Evolutionary conservation across 2,888 invertebrate species (phyloP).

Genomic region (Synergus itoensis): DNA sequence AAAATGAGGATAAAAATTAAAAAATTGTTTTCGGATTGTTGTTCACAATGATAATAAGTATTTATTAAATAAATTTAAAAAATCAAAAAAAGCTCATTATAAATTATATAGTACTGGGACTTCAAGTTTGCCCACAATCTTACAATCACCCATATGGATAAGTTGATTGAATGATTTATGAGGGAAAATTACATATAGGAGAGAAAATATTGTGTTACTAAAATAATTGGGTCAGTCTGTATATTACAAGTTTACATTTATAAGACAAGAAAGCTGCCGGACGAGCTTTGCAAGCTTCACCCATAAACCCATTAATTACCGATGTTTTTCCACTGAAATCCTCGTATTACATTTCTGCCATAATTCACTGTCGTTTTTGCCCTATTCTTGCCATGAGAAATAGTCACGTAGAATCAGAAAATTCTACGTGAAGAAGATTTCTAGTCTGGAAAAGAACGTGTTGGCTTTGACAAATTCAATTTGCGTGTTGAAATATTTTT

Average conservation of each 20-base stretch:
- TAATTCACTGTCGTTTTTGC: constrained; percentile 46
- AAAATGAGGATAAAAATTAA: too few relatives aligned
- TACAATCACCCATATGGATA: too few relatives aligned
- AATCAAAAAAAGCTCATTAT: too few relatives aligned
- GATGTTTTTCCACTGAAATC: constrained; percentile 42
- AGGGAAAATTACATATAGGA: background rate
- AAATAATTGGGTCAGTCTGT: background rate
- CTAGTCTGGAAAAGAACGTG: constrained; percentile 31
- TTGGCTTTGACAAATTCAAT: constrained; percentile 23
- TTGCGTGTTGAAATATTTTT: background rate
- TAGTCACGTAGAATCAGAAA: constrained; percentile 19
- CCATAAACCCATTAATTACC: constrained; percentile 46
- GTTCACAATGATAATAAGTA: too few relatives aligned
- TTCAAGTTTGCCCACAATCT: too few relatives aligned
- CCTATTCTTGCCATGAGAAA: constrained; percentile 23
- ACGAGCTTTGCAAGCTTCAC: constrained; percentile 31
- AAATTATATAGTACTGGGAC: too few relatives aligned
- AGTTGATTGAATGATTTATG: too few relatives aligned
- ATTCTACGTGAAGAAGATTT: too few relatives aligned
- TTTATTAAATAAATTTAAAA: too few relatives aligned
- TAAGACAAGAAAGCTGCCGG: constrained; percentile 22
- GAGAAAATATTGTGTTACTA: background rate
- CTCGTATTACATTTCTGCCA: constrained; percentile 34
- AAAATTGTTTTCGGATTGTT: too few relatives aligned
- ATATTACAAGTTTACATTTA: constrained; percentile 27